phyloP scores from a whole-genome alignment of 2,113 vertebrate species.

The Oenanthe oenanthe region DNA sequence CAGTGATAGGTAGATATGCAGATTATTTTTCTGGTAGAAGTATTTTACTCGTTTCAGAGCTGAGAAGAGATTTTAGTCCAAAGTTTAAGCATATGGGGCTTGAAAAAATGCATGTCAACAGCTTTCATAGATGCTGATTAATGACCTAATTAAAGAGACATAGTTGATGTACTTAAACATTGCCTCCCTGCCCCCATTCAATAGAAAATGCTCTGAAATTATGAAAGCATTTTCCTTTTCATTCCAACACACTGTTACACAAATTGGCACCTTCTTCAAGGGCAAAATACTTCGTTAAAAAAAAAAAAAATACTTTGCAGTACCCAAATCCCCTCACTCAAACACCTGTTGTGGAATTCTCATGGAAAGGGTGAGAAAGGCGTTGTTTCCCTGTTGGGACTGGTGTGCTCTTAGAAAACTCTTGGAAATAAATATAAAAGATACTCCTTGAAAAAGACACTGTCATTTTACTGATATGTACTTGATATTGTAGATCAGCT shows the following conservation, averaged over 20 bases:
- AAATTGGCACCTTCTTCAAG: not conserved
- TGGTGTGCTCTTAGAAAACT: not conserved
- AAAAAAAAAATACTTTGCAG: not conserved
- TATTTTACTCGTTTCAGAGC: not conserved
- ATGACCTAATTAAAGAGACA: conserved; percentile 21
- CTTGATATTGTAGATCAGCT: not conserved
- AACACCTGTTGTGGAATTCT: not conserved
- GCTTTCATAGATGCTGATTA: conserved; percentile 24
- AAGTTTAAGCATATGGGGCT: not conserved
- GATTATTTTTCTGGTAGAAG: not conserved
- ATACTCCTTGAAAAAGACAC: not conserved
- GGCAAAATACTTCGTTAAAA: not conserved
- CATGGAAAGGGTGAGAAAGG: not conserved
- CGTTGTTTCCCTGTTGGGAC: not conserved
- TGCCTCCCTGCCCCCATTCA: not conserved
- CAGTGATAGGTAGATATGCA: not conserved
- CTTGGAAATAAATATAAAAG: not conserved
- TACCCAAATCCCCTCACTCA: not conserved
- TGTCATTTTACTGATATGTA: not conserved
- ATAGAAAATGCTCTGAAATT: not conserved
- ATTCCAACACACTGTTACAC: not conserved
- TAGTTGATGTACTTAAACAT: not conserved
- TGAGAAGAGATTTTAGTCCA: not conserved
- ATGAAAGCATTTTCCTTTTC: not conserved
- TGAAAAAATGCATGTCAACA: not conserved